These are phyloP conservation scores for Galbula dea DNA, from an alignment of 2,113 vertebrate genomes.

Conservation along the genomic window DNA sequence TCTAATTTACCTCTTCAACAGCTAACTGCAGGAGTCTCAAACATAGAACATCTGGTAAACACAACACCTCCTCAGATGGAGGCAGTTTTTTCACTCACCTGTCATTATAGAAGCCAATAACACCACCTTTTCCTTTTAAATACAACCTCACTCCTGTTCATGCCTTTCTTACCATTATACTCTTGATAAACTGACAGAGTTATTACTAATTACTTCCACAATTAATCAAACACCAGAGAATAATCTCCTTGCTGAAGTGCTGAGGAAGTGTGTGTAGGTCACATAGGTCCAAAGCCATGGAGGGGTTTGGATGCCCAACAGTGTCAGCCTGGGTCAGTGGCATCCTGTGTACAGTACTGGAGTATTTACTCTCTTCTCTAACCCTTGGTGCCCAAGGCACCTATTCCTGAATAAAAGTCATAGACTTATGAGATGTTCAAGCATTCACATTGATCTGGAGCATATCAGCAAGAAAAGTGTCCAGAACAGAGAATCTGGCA, in stretches of 20 bases:
- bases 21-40: conserved; percentile 8
- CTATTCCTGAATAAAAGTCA: neutral
- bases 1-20: conserved; percentile 20
- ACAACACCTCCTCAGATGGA: neutral
- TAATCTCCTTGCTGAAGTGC: no score
- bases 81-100: neutral
- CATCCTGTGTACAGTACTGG: neutral
- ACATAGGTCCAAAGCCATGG: neutral
- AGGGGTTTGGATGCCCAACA: neutral
- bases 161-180: neutral
- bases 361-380: neutral
- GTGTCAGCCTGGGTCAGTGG: neutral
- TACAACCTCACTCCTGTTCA: neutral
- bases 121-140: neutral
- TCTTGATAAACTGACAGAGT: neutral
- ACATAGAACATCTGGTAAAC: neutral
- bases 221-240: neutral
- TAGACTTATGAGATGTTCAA: neutral
- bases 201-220: neutral
- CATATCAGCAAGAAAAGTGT: no score
- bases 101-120: neutral
- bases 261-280: neutral
- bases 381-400: neutral
- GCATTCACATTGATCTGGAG: neutral
- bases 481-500: no score